Evolutionary conservation across 2,797 vertebrate species (phyloP).

Genomic region (Chaunax sp.): DNA sequence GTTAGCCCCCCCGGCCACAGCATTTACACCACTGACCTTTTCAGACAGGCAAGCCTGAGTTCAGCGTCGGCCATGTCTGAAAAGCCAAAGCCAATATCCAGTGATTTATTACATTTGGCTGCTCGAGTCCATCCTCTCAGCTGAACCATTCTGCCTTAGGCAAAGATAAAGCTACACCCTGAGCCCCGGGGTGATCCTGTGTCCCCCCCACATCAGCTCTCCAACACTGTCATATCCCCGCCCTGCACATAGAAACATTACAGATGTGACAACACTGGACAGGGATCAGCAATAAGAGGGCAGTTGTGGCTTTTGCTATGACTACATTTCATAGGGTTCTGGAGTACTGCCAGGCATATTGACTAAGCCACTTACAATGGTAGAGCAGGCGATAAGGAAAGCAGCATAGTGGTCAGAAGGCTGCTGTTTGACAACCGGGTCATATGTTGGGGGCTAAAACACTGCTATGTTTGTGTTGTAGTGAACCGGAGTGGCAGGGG

Average conservation of each 20-base stretch:
- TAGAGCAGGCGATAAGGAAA: slow-evolving; percentile 25
- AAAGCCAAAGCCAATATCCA: slow-evolving; percentile 67
- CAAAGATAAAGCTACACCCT: slow-evolving; percentile 62
- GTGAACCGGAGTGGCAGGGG: slow-evolving; percentile 33
- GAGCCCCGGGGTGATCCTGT: slow-evolving; percentile 38
- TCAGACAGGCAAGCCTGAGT: slow-evolving; percentile 55
- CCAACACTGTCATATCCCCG: slow-evolving; percentile 47
- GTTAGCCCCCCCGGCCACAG: slow-evolving; percentile 29
- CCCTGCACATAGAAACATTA: not conserved
- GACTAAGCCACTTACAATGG: slow-evolving; percentile 37
- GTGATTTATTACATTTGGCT: slow-evolving; percentile 75
- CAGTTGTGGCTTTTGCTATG: slow-evolving; percentile 36
- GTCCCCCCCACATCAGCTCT: slow-evolving; percentile 47
- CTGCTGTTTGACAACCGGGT: slow-evolving; percentile 27
- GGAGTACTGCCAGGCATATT: slow-evolving; percentile 24
- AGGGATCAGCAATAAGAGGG: slow-evolving; percentile 46
- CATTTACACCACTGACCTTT: slow-evolving; percentile 72
- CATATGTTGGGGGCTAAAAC: slow-evolving; percentile 20
- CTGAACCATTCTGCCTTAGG: slow-evolving; percentile 46
- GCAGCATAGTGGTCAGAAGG: slow-evolving; percentile 33
- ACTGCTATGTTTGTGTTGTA: slow-evolving; percentile 36
- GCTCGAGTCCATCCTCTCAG: slow-evolving; percentile 58
- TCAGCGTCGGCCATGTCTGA: slow-evolving; percentile 38
- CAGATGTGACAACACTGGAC: slow-evolving; percentile 28
- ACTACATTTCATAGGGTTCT: slow-evolving; percentile 12